Conservation (phyloP, 2,113 vertebrate species). For the Montifringilla adamsi region DNA sequence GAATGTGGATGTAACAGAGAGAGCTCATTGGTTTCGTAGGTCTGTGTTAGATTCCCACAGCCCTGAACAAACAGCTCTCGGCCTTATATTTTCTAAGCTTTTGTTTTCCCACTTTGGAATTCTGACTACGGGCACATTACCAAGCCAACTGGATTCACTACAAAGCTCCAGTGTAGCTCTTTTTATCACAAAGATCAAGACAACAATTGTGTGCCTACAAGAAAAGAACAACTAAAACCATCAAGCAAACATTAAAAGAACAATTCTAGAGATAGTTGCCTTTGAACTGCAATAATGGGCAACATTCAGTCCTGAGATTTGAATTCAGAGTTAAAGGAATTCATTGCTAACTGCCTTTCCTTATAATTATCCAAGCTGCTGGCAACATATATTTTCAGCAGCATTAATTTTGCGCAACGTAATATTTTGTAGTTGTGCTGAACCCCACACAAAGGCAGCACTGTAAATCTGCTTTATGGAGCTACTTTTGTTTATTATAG, state of each 20-base stretch:
- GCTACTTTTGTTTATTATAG: slow-evolving; percentile 63
- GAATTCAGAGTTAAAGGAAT: slow-evolving; percentile 74
- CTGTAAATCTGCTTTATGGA: slow-evolving; percentile 60
- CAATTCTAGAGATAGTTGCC: slow-evolving; percentile 79
- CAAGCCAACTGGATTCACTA: slow-evolving; percentile 78
- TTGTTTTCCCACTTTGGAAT: slow-evolving; percentile 78
- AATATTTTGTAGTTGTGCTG: slow-evolving; percentile 64
- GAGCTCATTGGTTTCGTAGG: slow-evolving; percentile 57
- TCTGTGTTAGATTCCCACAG: slow-evolving; percentile 77
- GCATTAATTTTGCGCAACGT: slow-evolving; percentile 61
- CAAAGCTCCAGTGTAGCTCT: slow-evolving; percentile 74
- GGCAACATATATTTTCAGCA: slow-evolving; percentile 60
- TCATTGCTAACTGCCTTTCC: slow-evolving; percentile 69
- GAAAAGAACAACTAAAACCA: slow-evolving; percentile 81
- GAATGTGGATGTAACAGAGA: slow-evolving; percentile 70
- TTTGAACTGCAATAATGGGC: slow-evolving; percentile 79
- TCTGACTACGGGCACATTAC: slow-evolving; percentile 76
- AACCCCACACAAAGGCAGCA: slow-evolving; percentile 49
- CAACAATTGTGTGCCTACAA: slow-evolving; percentile 80
- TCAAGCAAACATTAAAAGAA: slow-evolving; percentile 78
- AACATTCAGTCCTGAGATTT: slow-evolving; percentile 72
- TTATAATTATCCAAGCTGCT: slow-evolving; percentile 65
- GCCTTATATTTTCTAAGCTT: slow-evolving; percentile 74
- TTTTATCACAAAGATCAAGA: slow-evolving; percentile 82
- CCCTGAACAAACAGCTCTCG: slow-evolving; percentile 76